Base-by-base conservation (phyloP, 2,888 invertebrate genomes). In the Cenopis cana region DNA sequence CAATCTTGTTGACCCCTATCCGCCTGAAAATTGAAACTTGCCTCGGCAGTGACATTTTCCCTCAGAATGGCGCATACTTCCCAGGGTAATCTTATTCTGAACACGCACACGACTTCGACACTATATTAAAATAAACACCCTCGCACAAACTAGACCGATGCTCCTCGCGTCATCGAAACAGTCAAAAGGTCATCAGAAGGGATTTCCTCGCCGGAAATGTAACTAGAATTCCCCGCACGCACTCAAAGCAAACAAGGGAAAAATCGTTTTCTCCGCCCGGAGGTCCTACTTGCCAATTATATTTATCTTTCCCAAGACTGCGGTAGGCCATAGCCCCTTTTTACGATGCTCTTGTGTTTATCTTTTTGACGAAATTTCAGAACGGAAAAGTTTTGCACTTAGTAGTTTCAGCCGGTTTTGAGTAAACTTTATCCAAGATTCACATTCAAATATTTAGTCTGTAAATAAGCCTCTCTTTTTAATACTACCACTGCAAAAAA, bases 261-360 rank as follows among this genome's bases (percentile, higher is more conserved):
- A 73, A 71, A 73, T 68, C 71, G 64, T 71, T 73, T 68, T 54
- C 64, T 68, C 56, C 60, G 54, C 71, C 71, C 71, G 68, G 56
- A 73, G 66, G 67, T 74, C 73, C 62, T 66, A 67, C 74, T 76
- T 73, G 72, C 78, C 83, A 82, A 85, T 85, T 83, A 81, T 81
- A 79, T 82, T 78, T 83, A 85, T 85, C 77, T 79, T 82, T 85
- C 85, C 84, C 84, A 75, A 77, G 83, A 76, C 79, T 79, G 78
- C 74, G 80, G 78, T 81, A 75, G 73, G 75, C 73, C 74, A 49
- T 66, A 36, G 71, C 75, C 75, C 79, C 76, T 79, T 81, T 84
- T 82, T 64, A 84, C 80, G 81, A 77, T 74, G 74, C 56, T 38
- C 77, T 69, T 75, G 65, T 76, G 76, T 81, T 73, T 81, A 81